These are phyloP conservation scores for Apoderus coryli DNA, from an alignment of 2,888 invertebrate species.

Conservation along the genomic window DNA sequence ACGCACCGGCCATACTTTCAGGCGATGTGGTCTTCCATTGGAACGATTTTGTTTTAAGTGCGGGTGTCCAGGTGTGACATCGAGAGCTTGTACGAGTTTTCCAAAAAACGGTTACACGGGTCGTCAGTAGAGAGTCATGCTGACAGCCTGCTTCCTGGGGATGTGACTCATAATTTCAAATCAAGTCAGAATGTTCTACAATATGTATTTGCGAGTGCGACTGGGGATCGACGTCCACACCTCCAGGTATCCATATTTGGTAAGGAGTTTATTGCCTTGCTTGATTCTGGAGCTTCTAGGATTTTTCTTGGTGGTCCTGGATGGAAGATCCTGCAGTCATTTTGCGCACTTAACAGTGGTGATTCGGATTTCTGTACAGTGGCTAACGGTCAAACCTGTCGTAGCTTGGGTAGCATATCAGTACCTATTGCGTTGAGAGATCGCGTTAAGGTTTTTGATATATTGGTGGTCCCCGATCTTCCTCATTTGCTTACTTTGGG, in stretches of 20 bases:
- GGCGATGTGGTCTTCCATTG: too few species aligned
- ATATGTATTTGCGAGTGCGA: not conserved
- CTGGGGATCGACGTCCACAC: too few species aligned
- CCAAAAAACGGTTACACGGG: constrained; percentile 5
- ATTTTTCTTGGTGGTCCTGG: constrained; percentile 4
- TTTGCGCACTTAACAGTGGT: not conserved
- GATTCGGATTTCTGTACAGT: not conserved
- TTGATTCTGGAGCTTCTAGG: not conserved
- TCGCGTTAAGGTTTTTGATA: constrained; percentile 2
- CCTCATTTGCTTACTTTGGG: constrained; percentile 4
- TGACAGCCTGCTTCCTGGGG: not conserved
- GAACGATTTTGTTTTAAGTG: too few species aligned
- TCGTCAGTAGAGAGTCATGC: constrained; percentile 1
- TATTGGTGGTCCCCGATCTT: not conserved
- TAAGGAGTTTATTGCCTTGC: not conserved
- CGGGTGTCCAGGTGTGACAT: too few species aligned
- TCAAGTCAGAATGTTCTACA: not conserved
- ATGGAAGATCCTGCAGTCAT: constrained; percentile 3
- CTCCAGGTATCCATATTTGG: constrained; percentile 2
- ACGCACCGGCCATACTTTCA: too few species aligned
- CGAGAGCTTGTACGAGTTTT: too few species aligned
- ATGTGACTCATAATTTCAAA: too few species aligned
- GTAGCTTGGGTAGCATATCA: not conserved
- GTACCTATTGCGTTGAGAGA: constrained; percentile 1
- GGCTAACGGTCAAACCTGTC: constrained; percentile 6